Conservation (phyloP, 2,113 vertebrate species). For the Platysteira castanea region DNA sequence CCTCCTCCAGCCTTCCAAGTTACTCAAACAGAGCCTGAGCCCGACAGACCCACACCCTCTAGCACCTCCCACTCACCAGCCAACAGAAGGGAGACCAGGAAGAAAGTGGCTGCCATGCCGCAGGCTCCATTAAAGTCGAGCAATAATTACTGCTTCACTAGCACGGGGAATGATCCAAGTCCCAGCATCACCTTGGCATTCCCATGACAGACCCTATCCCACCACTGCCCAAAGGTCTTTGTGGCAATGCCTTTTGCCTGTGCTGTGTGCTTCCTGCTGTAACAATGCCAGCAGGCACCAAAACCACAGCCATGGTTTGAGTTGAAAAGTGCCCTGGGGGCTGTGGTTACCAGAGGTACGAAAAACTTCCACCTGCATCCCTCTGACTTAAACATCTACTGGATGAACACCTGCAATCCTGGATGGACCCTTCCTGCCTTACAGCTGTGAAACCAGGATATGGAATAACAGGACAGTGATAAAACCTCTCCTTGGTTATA, state of each 20-base stretch:
- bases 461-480: fast-evolving
- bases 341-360: not conserved
- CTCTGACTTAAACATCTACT: not conserved
- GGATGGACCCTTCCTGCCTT: not conserved
- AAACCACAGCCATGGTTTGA: not conserved
- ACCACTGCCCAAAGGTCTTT: fast-evolving
- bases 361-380: not conserved
- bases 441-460: not conserved
- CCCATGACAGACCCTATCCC: not conserved
- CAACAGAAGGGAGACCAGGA: not conserved
- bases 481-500: not conserved
- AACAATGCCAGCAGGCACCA: not conserved
- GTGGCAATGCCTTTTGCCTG: not conserved
- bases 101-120: not conserved
- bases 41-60: not conserved
- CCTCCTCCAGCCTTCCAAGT: not conserved
- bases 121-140: not conserved
- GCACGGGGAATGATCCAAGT: not conserved
- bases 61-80: not conserved
- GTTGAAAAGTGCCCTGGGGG: fast-evolving
- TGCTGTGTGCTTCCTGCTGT: not conserved
- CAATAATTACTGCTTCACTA: not conserved
- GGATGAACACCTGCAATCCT: not conserved
- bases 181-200: not conserved
- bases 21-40: not conserved